These are phyloP conservation scores for Napeogenes inachia DNA, from an alignment of 2,888 invertebrate species.

Conservation along the genomic window DNA sequence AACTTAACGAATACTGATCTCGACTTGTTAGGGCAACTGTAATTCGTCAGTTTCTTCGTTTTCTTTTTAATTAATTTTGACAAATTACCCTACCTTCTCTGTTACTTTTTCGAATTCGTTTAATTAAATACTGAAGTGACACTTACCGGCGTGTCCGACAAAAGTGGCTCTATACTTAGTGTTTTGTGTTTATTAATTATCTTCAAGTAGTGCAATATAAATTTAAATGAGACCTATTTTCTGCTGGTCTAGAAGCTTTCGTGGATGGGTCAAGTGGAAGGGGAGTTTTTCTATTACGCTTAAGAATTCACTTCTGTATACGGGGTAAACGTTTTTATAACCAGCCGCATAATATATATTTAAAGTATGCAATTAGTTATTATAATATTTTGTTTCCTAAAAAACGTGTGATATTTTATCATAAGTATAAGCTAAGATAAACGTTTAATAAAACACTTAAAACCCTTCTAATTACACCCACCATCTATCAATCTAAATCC, in stretches of 20 bases:
- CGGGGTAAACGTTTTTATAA: not conserved
- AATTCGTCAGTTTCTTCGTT: slow-evolving; percentile 62
- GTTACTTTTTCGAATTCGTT: slow-evolving; percentile 67
- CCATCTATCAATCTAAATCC: slow-evolving; percentile 32
- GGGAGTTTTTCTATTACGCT: slow-evolving; percentile 26
- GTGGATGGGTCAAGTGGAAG: slow-evolving; percentile 24
- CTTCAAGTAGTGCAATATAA: slow-evolving; percentile 33
- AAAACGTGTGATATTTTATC: too few species aligned
- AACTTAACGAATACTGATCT: slow-evolving; percentile 45
- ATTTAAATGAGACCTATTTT: slow-evolving; percentile 29
- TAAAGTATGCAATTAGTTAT: slow-evolving; percentile 1
- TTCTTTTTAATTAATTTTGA: slow-evolving; percentile 78
- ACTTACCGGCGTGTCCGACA: slow-evolving; percentile 57
- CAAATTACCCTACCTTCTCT: slow-evolving; percentile 73
- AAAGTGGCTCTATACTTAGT: slow-evolving; percentile 41
- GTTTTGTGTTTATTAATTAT: slow-evolving; percentile 58
- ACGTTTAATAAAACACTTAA: slow-evolving; percentile 4
- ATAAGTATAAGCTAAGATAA: not conserved
- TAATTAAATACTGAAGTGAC: slow-evolving; percentile 77
- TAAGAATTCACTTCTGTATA: slow-evolving; percentile 15
- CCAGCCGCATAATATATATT: not conserved
- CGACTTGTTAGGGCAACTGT: slow-evolving; percentile 59
- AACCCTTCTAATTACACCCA: slow-evolving; percentile 6
- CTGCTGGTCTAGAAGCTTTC: slow-evolving; percentile 19
- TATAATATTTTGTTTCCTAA: not conserved